Base-by-base conservation (phyloP, 2,888 invertebrate genomes). In the Frankliniella intonsa region DNA sequence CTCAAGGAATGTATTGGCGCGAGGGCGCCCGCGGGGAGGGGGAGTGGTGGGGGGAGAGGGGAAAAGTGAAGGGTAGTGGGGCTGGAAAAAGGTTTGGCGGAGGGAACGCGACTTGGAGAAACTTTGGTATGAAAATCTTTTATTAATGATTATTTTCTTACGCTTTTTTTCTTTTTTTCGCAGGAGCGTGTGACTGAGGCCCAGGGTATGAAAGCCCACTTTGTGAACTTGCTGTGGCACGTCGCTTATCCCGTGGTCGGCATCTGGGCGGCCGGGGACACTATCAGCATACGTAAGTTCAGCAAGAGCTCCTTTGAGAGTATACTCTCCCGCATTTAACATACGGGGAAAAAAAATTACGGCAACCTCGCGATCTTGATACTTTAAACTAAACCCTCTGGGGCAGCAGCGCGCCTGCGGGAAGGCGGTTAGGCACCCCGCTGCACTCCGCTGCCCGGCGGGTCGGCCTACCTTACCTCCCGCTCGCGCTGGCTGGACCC, bases 251-350 rank as follows among this genome's bases (percentile, higher is more conserved):
- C 69, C 25, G 25, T 76, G 11, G 69, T 22, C 2, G 69, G 69
- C 69, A 76, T 76, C 69, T 76, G 69, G 69, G 22, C 25, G 25
- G 69, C 69, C 69, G 69, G 69, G 0, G 69, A 25, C 69, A 25
- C 69, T 25, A 76, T 76, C 25, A 76, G 69, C 69, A 76, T 76
- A 22, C 22, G 69, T 76, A 25, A 76, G 69, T 76, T 9, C 22
- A 10, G 11, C 19, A 14, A 62, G 62, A n/a, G 62, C 11, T 2
- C 38, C 38, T 38, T 5, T 38, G 38, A 5, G 38, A 38, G 38
- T 5, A 38, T 2, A 3, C 38, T 5, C 2, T 38, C 38, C 38
- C 5, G 38, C 38, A 38, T 2, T 38, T 38, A 38, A 5, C 38
- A 38, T n/a, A 38, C 38, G 38, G n/a, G n/a, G 38, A 38, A 38